Evolutionary conservation across 2,797 vertebrate species (phyloP), one percentile per base, ranked within the genome.

Genomic region (Hylomyscus alleni): DNA sequence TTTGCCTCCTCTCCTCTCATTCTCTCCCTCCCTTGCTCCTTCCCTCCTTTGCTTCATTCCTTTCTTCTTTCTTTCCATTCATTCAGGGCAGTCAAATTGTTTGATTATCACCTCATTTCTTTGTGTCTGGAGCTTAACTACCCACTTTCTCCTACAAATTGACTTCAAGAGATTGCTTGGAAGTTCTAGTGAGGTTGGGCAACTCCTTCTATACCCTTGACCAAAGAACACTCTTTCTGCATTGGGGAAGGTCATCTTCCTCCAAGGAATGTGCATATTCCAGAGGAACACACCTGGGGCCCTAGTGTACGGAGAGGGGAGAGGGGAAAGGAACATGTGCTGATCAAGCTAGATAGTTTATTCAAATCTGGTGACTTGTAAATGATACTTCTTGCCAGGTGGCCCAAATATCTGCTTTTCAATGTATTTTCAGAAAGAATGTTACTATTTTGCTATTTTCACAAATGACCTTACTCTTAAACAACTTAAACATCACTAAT

Each of bases 401-500:
- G 54, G 54, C 37, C 37, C 26, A 60, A 54, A 75, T 12, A 44
- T 47, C 29, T 80, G 7, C 15, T 40, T 54, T 54, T 37, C 6
- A 31, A 13, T 44, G 56, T 83, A 26, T 88, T 95, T 77, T 93
- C 50, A 93, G 75, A 76, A 95, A 84, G 3, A 88, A 13, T 14
- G 20, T 0, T 44, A 14, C 1, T 54, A 77, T 54, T 31, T 62
- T 72, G 29, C 2, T 19, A 40, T 67, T 89, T 82, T 76, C 29
- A 76, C 31, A 67, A 65, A 54, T 52, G 24, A 88, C 56, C 92
- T 87, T 81, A 15, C 56, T 96, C 22, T 91, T 89, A 80, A 87
- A 69, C 20, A 76, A 20, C 78, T 93, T 78, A 93, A 93, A 47
- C 26, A 2, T 54, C 31, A 67, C 9, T 73, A 83, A 8, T 78